Conservation (phyloP, 2,113 vertebrate genomes). For the Cygnus buccinator region DNA sequence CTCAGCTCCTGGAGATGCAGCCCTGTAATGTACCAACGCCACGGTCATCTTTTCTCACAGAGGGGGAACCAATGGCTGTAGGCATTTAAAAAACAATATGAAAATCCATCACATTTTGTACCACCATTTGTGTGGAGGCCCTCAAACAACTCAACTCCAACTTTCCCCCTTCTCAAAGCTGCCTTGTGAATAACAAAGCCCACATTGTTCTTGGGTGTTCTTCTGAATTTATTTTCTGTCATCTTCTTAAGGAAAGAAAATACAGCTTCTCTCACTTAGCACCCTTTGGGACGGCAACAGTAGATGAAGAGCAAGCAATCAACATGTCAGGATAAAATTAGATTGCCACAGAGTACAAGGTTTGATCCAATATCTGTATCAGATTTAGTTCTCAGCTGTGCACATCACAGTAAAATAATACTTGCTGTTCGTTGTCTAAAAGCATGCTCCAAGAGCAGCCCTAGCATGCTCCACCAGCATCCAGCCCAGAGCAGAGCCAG, state of each 20-base stretch:
- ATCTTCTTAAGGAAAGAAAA: not conserved
- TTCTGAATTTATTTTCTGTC: constrained; percentile 45
- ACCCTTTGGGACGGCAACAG: constrained; percentile 43
- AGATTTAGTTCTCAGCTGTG: not conserved
- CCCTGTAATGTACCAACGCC: not conserved
- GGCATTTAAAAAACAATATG: not conserved
- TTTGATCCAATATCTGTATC: constrained; percentile 41
- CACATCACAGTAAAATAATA: not conserved
- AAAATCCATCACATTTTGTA: not conserved
- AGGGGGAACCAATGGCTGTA: not conserved
- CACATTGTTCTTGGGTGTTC: constrained; percentile 41
- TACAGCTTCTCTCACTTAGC: constrained; percentile 14
- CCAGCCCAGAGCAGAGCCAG: not conserved
- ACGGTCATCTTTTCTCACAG: not conserved
- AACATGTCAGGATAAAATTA: constrained; percentile 63
- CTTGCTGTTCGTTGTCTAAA: not conserved
- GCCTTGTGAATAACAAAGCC: constrained; percentile 34
- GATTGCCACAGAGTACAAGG: constrained; percentile 40
- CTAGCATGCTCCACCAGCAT: rapidly evolving
- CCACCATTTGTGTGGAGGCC: not conserved
- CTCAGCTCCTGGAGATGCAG: not conserved
- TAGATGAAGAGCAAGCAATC: constrained; percentile 57
- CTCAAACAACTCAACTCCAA: not conserved
- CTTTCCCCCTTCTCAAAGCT: not conserved
- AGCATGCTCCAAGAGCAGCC: not conserved